These are phyloP conservation scores for Saguinus midas DNA, from an alignment of 2,113 vertebrate genomes.

Conservation along the genomic window DNA sequence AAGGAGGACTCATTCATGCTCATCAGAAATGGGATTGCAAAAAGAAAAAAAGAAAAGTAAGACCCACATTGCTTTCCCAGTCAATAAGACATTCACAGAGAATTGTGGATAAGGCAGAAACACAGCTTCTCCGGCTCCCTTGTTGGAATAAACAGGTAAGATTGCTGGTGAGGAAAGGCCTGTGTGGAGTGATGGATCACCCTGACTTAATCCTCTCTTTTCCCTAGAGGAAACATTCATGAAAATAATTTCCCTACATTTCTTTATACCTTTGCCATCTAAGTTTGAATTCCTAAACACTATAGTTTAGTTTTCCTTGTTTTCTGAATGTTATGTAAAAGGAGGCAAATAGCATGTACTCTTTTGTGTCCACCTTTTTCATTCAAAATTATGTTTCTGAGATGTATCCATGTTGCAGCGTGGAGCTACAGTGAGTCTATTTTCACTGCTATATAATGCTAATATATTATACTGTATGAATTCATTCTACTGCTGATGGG, in stretches of 20 bases:
- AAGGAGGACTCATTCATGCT: neutral
- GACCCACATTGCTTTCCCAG: neutral
- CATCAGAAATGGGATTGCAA: neutral
- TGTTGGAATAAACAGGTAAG: neutral
- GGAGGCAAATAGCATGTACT: neutral
- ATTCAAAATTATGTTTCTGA: neutral
- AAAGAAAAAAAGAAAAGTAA: neutral
- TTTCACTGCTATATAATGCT: neutral
- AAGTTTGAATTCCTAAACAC: neutral
- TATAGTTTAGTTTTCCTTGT: neutral
- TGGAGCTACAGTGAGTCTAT: neutral
- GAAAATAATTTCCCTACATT: neutral
- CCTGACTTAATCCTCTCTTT: neutral
- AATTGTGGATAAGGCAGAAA: neutral
- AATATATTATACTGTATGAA: neutral
- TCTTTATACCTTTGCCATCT: neutral
- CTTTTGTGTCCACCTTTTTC: neutral
- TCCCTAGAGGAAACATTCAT: neutral
- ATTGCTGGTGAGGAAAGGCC: neutral
- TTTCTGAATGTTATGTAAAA: neutral
- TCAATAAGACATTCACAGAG: neutral
- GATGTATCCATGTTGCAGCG: neutral
- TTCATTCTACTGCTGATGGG: neutral
- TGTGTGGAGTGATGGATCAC: neutral
- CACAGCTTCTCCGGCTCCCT: neutral